A percentile compares a stretch with the other conserved stretches of the same genome.
Evolutionary conservation across 2,888 invertebrate genomes (phyloP).

Genomic region (Drosophila planitibia): DNA sequence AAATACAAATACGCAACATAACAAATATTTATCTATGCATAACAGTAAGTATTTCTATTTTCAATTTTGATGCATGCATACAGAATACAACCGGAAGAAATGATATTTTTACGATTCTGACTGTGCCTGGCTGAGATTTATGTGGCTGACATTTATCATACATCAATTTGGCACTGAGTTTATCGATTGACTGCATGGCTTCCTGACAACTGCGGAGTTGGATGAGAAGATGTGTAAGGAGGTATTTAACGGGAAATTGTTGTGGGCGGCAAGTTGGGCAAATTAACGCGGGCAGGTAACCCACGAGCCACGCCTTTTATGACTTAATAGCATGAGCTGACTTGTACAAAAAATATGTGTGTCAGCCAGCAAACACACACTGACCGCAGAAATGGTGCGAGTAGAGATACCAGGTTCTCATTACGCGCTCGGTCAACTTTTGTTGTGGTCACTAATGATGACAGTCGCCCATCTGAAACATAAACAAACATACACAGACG

Average conservation of each 20-base stretch:
- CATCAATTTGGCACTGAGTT: constrained; percentile 44
- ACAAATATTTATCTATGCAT: constrained; percentile 49
- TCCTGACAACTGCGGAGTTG: constrained; percentile 7
- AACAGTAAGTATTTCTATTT: constrained; percentile 27
- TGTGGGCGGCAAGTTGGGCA: constrained; percentile 43
- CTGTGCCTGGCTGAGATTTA: constrained; percentile 37
- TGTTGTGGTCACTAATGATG: constrained; percentile 80
- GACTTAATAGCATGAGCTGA: constrained; percentile 66
- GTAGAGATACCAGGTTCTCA: constrained; percentile 56
- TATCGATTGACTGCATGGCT: constrained; percentile 52
- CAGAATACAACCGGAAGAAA: constrained; percentile 42
- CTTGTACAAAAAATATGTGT: constrained; percentile 42
- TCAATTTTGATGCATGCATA: constrained; percentile 31
- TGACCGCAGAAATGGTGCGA: constrained; percentile 11
- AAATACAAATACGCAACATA: constrained; percentile 54
- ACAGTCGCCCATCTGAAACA: constrained; percentile 73
- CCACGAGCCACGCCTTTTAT: constrained; percentile 65
- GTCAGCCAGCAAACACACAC: constrained; percentile 25
- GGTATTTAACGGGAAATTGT: constrained; percentile 22
- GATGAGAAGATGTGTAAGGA: not conserved
- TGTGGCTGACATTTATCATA: constrained; percentile 59
- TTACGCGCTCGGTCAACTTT: constrained; percentile 78
- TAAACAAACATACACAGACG: constrained; percentile 34
- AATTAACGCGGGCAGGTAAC: constrained; percentile 55
- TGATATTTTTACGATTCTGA: constrained; percentile 48